Percentiles rank a stretch among this genome's conserved stretches.
phyloP scores from a whole-genome alignment of 2,113 vertebrate genomes.

The Semnornis frantzii region DNA sequence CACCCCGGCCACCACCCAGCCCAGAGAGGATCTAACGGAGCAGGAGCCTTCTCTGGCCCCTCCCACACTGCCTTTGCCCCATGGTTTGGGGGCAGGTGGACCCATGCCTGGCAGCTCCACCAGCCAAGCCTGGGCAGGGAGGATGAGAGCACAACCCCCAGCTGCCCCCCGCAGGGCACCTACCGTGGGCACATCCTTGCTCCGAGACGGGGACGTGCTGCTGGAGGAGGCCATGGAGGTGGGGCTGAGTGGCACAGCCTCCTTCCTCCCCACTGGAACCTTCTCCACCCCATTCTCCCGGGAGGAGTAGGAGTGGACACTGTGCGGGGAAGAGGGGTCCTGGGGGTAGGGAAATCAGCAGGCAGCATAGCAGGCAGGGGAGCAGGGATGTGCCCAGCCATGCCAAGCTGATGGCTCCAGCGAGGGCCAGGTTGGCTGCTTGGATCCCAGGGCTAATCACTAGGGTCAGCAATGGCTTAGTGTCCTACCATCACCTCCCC shows the following conservation, averaged over 20 bases:
- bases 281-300: slow-evolving; percentile 90
- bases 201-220: slow-evolving; percentile 83
- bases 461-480: fast-evolving
- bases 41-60: background rate
- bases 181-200: slow-evolving; percentile 83
- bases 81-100: fast-evolving
- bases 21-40: background rate
- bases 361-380: background rate
- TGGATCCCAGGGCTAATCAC: background rate
- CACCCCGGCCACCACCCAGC: no score
- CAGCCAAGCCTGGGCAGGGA: fast-evolving
- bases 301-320: slow-evolving; percentile 89
- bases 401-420: background rate
- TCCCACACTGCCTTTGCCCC: background rate
- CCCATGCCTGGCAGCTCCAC: fast-evolving
- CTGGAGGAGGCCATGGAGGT: slow-evolving; percentile 89
- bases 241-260: slow-evolving; percentile 83
- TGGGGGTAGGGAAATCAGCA: slow-evolving; percentile 27
- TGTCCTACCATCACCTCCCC: background rate
- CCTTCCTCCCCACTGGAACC: slow-evolving; percentile 82
- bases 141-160: fast-evolving
- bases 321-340: slow-evolving; percentile 91
- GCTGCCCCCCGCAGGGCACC: fast-evolving
- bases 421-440: background rate
- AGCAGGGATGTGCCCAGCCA: background rate